A percentile compares a stretch with the other conserved stretches of the same genome.
These are phyloP conservation scores for Hycleus cichorii DNA, from an alignment of 1,140 invertebrate genomes.

Conservation along the genomic window DNA sequence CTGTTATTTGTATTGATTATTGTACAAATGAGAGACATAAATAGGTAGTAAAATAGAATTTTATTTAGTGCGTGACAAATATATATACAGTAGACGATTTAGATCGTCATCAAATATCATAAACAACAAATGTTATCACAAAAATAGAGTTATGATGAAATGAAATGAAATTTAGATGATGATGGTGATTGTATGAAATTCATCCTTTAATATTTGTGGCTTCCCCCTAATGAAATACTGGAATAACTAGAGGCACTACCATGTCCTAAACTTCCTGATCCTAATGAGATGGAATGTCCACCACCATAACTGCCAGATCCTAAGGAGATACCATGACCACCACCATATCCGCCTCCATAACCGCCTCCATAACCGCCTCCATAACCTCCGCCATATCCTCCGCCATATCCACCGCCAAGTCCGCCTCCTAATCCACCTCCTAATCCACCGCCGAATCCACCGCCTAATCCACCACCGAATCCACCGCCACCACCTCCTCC, in stretches of 20 bases:
- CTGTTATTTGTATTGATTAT: too few relatives aligned
- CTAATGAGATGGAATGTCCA: too few relatives aligned
- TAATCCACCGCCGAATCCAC: slow-evolving; percentile 28
- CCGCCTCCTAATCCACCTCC: slow-evolving; percentile 15
- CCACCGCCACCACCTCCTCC: slow-evolving; percentile 17
- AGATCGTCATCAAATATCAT: slow-evolving; percentile 5
- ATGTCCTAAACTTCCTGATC: slow-evolving; percentile 11
- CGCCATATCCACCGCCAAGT: slow-evolving; percentile 21
- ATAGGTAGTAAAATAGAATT: slow-evolving; percentile 9
- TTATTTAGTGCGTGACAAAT: slow-evolving; percentile 13
- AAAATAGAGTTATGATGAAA: slow-evolving; percentile 8
- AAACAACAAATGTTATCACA: slow-evolving; percentile 14
- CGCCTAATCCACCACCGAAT: slow-evolving; percentile 13
- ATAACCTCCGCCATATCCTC: slow-evolving; percentile 8
- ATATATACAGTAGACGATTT: slow-evolving; percentile 11
- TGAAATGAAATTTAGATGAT: neutral
- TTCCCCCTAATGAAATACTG: slow-evolving; percentile 22
- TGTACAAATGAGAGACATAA: neutral
- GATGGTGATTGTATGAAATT: neutral
- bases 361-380: slow-evolving; percentile 15
- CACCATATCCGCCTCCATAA: slow-evolving; percentile 21
- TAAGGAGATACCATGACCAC: neutral
- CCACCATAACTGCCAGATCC: slow-evolving; percentile 13
- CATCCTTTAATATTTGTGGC: slow-evolving; percentile 9
- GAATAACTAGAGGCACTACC: slow-evolving; percentile 23